Base-by-base conservation (phyloP, 2,888 invertebrate species). In the Agapostemon virescens region DNA sequence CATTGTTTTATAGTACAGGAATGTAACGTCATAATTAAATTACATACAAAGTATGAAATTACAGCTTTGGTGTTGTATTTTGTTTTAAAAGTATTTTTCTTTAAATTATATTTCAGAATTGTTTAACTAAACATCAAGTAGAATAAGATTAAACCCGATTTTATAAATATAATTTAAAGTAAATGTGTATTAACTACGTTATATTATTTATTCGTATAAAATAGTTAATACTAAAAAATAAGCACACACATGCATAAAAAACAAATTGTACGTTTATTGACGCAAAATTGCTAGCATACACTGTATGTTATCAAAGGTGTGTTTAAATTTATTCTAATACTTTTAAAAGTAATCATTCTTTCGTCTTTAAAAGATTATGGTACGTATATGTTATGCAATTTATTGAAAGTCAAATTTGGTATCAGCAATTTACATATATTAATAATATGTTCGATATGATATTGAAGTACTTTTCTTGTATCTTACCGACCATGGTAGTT, bases 401-500 rank as follows among this genome's bases (percentile, higher is more conserved):
- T 52, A 67, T 42, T 70, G 58, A 75, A 81, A 77, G 67, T 84
- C 58, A 71, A 77, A 68, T 81, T 81, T 33, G 66, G 42, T 75
- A 74, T 78, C 68, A 68, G 73, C 17, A 71, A 76, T 52, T 78
- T 69, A 58, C 74, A 81, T 69, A 76, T 45, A 81, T 71, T 77
- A 77, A 76, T 74, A 77, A 74, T 33, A 76, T 71, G 20, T 76
- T 66, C 67, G 76, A 81, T 76, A 70, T 30, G 63, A 74, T 66
- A 63, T 63, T 72, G 58, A 76, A 74, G 52, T 81, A 71, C 70
- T 77, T 69, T 77, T 42, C 45, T 75, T 71, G 63, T 80, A 80
- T 71, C 63, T 85, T 81, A 80, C 23, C 84, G 76, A 74, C 76
- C 74, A 68, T 78, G 73, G 71, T 83, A 86, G 78, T 85, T 85